Base-by-base conservation (phyloP, 2,888 invertebrate species). In the Caenorhabditis sp. region DNA sequence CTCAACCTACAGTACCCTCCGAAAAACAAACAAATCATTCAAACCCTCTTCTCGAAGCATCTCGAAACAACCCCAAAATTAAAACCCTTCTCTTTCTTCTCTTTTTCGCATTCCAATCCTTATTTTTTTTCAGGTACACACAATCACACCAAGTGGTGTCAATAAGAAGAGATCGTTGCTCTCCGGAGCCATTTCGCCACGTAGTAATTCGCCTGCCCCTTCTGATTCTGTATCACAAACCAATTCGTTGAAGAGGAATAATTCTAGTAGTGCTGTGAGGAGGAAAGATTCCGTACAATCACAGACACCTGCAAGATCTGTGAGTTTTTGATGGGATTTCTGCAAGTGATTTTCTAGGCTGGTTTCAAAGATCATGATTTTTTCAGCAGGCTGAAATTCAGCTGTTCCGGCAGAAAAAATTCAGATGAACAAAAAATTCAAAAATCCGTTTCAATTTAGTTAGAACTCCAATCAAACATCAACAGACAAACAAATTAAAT, bases 191-290 rank as follows among this genome's bases (percentile, higher is more conserved):
- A 54, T 70, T 43, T 83, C 84, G 63, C 85, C 85, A 36, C 80
- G 86, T 23, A 81, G 86, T 59, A 82, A 80, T 59, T 87, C 87
- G 21, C 87, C 87, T 50, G 86, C 86, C 17, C 86, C 87, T 25
- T 86, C 85, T 3, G 87, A 87, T 63, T 84, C 85, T 25, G 77
- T 87, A 61, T 82, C 82, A 58, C 85, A 85, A 76, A 78, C 84
- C 26, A 86, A 85, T 61, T 84, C 82, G 31, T 69, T 85, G 70
- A 84, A 85, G 58, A 77, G 82, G 54, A 80, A 76, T 52, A 78
- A 77, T 31, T 73, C 73, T 49, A 73, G 43, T 49, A 65, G 64
- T 20, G 58, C 63, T 14, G 59, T 54, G 8, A 50, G 67, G 23
- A 53, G 68, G 53, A 80, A 80, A 25, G 80, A 77, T 56, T 77